These are phyloP conservation scores for Vireo griseus DNA, from an alignment of 2,797 vertebrate species.

Conservation along the genomic window DNA sequence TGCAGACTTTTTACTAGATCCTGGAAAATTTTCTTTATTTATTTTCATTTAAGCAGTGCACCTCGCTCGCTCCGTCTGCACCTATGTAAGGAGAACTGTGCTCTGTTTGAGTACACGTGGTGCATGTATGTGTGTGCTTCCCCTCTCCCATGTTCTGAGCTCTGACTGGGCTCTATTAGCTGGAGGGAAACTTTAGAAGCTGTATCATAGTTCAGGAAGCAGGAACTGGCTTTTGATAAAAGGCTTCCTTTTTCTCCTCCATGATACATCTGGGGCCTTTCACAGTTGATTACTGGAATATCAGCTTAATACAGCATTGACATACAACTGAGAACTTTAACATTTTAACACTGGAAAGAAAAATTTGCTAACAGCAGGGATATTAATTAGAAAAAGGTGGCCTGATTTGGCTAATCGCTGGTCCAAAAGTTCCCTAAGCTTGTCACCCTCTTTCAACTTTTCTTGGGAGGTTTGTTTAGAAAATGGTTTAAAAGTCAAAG, in stretches of 20 bases:
- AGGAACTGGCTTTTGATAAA: slow-evolving; percentile 76
- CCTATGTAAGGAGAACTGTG: background rate
- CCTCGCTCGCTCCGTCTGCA: background rate
- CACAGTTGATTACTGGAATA: slow-evolving; percentile 71
- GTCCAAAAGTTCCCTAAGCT: slow-evolving; percentile 24
- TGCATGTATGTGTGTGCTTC: background rate
- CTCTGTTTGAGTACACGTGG: background rate
- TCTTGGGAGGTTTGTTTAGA: background rate
- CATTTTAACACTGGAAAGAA: slow-evolving; percentile 41
- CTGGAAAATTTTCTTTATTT: background rate
- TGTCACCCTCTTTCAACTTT: background rate
- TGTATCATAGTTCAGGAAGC: slow-evolving; percentile 72
- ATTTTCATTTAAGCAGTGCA: background rate
- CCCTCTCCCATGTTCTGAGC: slow-evolving; percentile 15
- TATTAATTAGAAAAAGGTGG: slow-evolving; percentile 55
- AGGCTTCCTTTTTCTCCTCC: slow-evolving; percentile 72
- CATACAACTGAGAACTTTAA: slow-evolving; percentile 52
- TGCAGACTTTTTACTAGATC: background rate
- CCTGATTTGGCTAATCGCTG: slow-evolving; percentile 44
- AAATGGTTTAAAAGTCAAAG: background rate
- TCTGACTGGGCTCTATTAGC: slow-evolving; percentile 40
- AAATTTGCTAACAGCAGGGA: background rate
- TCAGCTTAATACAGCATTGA: slow-evolving; percentile 63
- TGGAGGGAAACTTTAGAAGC: slow-evolving; percentile 60
- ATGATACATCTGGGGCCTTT: slow-evolving; percentile 66